A percentile compares a stretch with the other conserved stretches of the same genome.
These are phyloP conservation scores for Axinella damicornis DNA, from an alignment of 37 sponge, comb jelly and placozoan species.

Conservation along the genomic window DNA sequence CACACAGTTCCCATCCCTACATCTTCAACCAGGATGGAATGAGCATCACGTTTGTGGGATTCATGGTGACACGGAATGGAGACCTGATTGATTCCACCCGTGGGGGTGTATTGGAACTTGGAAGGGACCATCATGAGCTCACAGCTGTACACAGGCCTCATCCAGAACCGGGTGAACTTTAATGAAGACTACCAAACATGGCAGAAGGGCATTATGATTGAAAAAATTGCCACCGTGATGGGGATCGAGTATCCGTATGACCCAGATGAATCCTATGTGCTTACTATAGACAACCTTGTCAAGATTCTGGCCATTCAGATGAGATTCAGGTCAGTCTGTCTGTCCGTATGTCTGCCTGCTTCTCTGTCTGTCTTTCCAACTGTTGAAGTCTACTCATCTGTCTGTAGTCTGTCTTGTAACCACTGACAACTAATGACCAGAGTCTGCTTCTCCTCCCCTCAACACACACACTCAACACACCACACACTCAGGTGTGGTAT, in stretches of 20 bases:
- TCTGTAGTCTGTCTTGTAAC: too few relatives aligned
- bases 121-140: slow-evolving; percentile 48
- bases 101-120: slow-evolving; percentile 30
- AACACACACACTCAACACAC: too few relatives aligned
- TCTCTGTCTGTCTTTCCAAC: too few relatives aligned
- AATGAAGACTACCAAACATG: slow-evolving; percentile 65
- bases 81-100: slow-evolving; percentile 53
- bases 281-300: slow-evolving; percentile 81
- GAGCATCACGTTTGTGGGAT: slow-evolving; percentile 84
- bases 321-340: slow-evolving; percentile 72
- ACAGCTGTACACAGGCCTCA: slow-evolving; percentile 52
- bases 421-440: too few relatives aligned
- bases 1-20: slow-evolving; percentile 80
- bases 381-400: too few relatives aligned
- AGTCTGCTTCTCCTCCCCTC: too few relatives aligned
- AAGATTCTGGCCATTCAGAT: slow-evolving; percentile 94
- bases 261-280: slow-evolving; percentile 80
- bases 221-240: slow-evolving; percentile 51
- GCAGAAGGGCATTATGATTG: slow-evolving; percentile 37
- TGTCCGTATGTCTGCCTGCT: too few relatives aligned
- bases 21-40: slow-evolving; percentile 83
- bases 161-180: slow-evolving; percentile 52
- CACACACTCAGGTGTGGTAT: too few relatives aligned
- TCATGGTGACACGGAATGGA: slow-evolving; percentile 52
- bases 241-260: slow-evolving; percentile 61